Evolutionary conservation across 1,140 invertebrate species (phyloP), one percentile per base, ranked within the genome.

Genomic region (Trigoniulus corallinus): DNA sequence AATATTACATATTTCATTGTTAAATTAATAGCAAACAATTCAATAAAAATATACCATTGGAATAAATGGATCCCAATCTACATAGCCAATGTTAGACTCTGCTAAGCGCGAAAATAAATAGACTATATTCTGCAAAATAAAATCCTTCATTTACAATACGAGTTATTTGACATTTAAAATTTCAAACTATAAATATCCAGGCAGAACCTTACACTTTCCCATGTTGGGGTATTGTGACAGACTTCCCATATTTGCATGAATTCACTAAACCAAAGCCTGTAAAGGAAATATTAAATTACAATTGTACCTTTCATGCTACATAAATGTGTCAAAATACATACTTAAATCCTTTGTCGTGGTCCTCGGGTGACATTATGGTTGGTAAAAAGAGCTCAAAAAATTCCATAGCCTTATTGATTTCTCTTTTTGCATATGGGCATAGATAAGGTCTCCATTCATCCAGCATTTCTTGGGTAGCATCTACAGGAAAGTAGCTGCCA

Each of bases 31-130:
- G 15, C 7, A 34, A 34, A 34, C 29, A 34, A 34, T 7, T 7
- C 7, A 34, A 34, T 15, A 34, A 34, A 7, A 34, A 34, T 15
- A 7, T 34, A 71, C 68, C 51, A 79, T 68, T 0, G 84, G 78
- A 27, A 88, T 72, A 60, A 87, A 74, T 0, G 82, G 82, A 52
- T 79, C 77, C 88, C 88, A 96, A 59, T 95, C 79, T 48, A 95
- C 80, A 39, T 80, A 79, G 1, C 89, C 88, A 51, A 88, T 79
- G 63, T 82, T 87, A 53, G 77, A 69, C 51, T 69, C 68, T 1
- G 87, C 80, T 3, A 91, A 63, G 51, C 76, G 73, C 1, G 82
- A 72, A 61, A 93, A 79, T 29, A 91, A 63, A 51, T 69, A 71
- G 62, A 86, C 75, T 55, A 91, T 69, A 52, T 76, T 71, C 78